These are phyloP conservation scores for Aphis craccivora DNA, from an alignment of 1,140 invertebrate species.

Conservation along the genomic window DNA sequence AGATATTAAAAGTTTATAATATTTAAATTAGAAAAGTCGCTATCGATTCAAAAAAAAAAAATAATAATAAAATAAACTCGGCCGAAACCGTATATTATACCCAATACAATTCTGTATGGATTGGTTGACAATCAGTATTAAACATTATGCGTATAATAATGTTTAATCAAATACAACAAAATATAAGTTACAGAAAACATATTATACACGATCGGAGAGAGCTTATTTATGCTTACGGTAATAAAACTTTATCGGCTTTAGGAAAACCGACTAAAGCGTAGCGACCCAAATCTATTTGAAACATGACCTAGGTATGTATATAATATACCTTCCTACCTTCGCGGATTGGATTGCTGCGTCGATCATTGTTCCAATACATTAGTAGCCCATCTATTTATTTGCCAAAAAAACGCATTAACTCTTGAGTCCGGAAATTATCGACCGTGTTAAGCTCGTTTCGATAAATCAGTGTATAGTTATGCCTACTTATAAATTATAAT, in stretches of 20 bases:
- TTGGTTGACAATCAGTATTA: too few relatives aligned
- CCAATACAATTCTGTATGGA: background rate
- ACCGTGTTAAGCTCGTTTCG: background rate
- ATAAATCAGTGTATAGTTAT: background rate
- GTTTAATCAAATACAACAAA: background rate
- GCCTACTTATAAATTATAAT: background rate
- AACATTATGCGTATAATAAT: background rate
- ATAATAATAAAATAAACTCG: too few relatives aligned
- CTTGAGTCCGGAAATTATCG: background rate
- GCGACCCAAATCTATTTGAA: background rate
- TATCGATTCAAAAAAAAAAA: background rate
- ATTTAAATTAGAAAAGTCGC: background rate
- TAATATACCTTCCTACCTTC: too few relatives aligned
- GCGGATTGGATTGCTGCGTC: too few relatives aligned
- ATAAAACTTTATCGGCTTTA: background rate
- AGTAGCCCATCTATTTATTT: background rate
- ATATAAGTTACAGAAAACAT: background rate
- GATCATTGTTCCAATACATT: too few relatives aligned
- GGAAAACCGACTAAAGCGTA: background rate
- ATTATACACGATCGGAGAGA: background rate
- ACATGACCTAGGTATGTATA: background rate
- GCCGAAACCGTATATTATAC: background rate
- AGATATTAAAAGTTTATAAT: background rate
- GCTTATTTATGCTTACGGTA: background rate
- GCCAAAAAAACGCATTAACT: background rate